phyloP scores from a whole-genome alignment of 2,113 vertebrate genomes.

The Rhipidura dahli region DNA sequence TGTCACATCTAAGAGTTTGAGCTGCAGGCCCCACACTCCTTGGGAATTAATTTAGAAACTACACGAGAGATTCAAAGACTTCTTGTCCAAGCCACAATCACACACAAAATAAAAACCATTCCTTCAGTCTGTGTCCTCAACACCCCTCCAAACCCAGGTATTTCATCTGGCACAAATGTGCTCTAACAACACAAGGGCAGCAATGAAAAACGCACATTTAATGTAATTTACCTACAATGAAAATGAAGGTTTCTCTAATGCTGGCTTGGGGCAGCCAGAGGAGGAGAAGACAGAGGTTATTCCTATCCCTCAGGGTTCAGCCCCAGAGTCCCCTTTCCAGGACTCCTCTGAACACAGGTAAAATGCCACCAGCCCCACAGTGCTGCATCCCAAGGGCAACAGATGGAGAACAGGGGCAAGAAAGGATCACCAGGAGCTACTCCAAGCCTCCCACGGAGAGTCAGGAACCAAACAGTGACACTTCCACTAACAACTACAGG shows the following conservation, averaged over 20 bases:
- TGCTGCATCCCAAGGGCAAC: background rate
- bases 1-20: background rate
- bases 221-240: background rate
- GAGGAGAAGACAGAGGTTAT: background rate
- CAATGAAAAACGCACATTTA: background rate
- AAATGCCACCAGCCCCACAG: background rate
- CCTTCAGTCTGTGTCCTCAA: background rate
- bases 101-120: background rate
- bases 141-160: background rate
- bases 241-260: background rate
- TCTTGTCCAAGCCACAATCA: background rate
- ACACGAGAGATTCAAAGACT: background rate
- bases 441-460: background rate
- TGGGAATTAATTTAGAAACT: background rate
- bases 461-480: background rate
- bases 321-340: background rate
- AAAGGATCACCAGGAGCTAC: background rate
- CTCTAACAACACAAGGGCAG: background rate
- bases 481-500: background rate
- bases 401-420: rapidly evolving
- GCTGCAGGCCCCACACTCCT: background rate
- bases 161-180: background rate
- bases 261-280: rapidly evolving
- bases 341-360: background rate
- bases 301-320: background rate